These are phyloP conservation scores for Apogon talboti DNA, from an alignment of 2,797 vertebrate genomes.

Conservation along the genomic window DNA sequence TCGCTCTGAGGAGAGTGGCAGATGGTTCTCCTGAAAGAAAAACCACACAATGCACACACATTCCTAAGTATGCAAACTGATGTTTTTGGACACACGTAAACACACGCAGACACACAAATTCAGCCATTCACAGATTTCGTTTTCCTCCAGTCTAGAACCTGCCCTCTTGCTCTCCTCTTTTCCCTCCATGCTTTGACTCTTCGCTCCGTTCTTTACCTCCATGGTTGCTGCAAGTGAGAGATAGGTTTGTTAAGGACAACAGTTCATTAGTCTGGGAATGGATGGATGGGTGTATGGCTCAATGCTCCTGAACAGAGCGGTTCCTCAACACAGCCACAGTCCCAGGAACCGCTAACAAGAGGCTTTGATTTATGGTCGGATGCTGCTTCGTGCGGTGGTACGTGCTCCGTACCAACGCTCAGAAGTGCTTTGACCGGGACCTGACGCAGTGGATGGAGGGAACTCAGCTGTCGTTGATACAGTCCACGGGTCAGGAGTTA, in stretches of 20 bases:
- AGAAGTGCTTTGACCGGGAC: constrained; percentile 6
- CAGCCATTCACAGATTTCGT: constrained; percentile 31
- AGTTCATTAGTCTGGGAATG: constrained; percentile 30
- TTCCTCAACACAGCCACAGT: constrained; percentile 15
- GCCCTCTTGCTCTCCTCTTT: constrained; percentile 6
- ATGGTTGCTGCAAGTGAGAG: constrained; percentile 24
- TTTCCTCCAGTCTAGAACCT: constrained; percentile 5
- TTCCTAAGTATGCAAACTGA: constrained; percentile 27
- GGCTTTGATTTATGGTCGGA: constrained; percentile 4
- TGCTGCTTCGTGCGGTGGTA: constrained; percentile 9
- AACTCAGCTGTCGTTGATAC: neutral
- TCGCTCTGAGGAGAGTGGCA: constrained; percentile 68
- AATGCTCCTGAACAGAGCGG: constrained; percentile 21
- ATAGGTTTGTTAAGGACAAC: constrained; percentile 36
- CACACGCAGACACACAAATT: constrained; percentile 15
- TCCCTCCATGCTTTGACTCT: neutral
- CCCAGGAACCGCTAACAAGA: constrained; percentile 17
- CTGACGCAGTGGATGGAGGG: neutral
- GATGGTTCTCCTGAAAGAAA: constrained; percentile 75
- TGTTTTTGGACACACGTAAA: constrained; percentile 39
- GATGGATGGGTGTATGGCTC: constrained; percentile 12
- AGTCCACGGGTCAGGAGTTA: neutral
- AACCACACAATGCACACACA: constrained; percentile 50
- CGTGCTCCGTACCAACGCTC: neutral
- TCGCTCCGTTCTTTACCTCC: constrained; percentile 13